These are phyloP conservation scores for Drosophila biarmipes DNA, from an alignment of 1,140 invertebrate genomes.

Conservation along the genomic window DNA sequence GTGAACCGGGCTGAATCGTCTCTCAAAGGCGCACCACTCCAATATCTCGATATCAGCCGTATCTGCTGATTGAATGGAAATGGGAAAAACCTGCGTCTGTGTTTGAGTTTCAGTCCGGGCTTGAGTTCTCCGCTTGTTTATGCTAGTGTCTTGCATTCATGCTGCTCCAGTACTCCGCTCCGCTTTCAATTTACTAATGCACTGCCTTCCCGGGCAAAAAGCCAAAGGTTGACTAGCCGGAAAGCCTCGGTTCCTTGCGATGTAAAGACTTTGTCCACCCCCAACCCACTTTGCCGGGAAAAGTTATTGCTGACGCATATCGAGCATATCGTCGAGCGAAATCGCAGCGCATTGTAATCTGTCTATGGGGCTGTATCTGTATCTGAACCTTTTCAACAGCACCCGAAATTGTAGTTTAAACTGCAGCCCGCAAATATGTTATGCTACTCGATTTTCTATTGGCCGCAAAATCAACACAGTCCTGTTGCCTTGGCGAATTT, in stretches of 20 bases:
- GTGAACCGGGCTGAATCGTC: constrained; percentile 8
- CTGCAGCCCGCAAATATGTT: constrained; percentile 9
- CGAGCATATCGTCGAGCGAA: constrained; percentile 31
- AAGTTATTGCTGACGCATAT: constrained; percentile 45
- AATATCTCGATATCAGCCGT: constrained; percentile 24
- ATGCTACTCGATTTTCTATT: constrained; percentile 22
- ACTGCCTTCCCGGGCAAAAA: constrained; percentile 34
- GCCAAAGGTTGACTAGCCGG: constrained; percentile 61
- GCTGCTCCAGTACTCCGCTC: constrained; percentile 51
- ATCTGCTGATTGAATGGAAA: constrained; percentile 61
- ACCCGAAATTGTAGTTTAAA: constrained; percentile 15
- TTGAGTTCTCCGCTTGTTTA: constrained; percentile 43
- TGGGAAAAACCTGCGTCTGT: constrained; percentile 19
- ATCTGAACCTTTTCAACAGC: not conserved
- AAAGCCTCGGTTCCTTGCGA: constrained; percentile 15
- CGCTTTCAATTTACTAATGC: constrained; percentile 81
- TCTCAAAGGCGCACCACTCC: not conserved
- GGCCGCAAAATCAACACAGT: constrained; percentile 32
- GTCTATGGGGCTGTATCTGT: not conserved
- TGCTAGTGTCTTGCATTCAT: constrained; percentile 59
- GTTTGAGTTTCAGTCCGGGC: not conserved
- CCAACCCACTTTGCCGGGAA: constrained; percentile 10
- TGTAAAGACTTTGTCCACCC: constrained; percentile 12
- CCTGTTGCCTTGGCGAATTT: constrained; percentile 22
- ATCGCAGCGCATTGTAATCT: constrained; percentile 34